phyloP scores from a whole-genome alignment of 2,113 vertebrate genomes.

The Charina bottae region DNA sequence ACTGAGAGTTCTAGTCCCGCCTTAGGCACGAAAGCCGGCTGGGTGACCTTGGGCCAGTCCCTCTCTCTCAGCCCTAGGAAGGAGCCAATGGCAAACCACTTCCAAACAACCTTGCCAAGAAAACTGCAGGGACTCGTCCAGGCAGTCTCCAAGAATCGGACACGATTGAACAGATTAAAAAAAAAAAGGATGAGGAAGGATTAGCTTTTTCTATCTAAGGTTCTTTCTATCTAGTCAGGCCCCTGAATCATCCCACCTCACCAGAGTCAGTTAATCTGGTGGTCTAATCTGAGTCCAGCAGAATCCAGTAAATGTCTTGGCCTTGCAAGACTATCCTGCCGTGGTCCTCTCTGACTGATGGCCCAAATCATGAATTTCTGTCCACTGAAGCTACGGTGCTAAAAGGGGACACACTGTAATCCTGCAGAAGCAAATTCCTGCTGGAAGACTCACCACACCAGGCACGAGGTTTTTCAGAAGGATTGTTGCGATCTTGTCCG shows the following conservation, averaged over 20 bases:
- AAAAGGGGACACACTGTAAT: neutral
- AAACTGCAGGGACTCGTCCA: no score
- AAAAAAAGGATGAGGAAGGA: no score
- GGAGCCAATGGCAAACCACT: no score
- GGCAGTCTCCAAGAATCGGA: no score
- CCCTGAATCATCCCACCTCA: neutral
- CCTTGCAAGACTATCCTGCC: neutral
- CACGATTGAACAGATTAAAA: no score
- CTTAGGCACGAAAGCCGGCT: no score
- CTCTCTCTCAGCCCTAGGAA: no score
- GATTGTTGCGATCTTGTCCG: slow-evolving; percentile 52
- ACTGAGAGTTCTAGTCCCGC: no score
- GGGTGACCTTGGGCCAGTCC: no score
- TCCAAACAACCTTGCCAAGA: no score
- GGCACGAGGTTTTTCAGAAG: slow-evolving; percentile 41
- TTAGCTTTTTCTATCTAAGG: no score
- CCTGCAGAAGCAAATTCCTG: fast-evolving
- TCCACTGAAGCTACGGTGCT: neutral
- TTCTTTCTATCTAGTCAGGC: neutral
- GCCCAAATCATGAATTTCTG: neutral
- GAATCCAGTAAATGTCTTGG: neutral
- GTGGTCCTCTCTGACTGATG: neutral
- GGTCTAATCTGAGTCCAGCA: neutral
- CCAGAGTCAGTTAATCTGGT: neutral
- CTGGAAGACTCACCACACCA: slow-evolving; percentile 60